Conservation (phyloP, 2,797 vertebrate species). For the Sebastes glaucus region DNA sequence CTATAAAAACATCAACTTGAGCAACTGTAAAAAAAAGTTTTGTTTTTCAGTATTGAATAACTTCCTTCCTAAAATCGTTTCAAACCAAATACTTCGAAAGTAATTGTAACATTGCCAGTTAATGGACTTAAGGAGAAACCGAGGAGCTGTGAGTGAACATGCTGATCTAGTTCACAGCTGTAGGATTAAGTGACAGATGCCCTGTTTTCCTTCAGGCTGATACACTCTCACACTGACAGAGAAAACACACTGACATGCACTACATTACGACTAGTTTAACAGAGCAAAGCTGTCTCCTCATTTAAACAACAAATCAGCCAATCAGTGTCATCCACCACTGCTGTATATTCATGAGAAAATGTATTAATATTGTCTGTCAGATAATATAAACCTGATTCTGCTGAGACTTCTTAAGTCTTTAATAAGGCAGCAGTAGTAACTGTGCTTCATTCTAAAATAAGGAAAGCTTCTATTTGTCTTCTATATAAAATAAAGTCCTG, state of each 20-base stretch:
- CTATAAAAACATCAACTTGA: not conserved
- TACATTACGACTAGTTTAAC: not conserved
- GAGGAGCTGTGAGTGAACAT: not conserved
- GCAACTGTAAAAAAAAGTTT: not conserved
- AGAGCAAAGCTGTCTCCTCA: not conserved
- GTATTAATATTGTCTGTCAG: not conserved
- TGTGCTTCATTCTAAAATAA: not conserved
- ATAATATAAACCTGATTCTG: not conserved
- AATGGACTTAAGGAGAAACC: not conserved
- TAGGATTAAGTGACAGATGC: conserved; percentile 61
- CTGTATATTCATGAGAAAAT: not conserved
- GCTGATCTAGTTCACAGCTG: conserved; percentile 49
- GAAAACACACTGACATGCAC: conserved; percentile 5
- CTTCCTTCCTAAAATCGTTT: not conserved
- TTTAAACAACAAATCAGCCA: not conserved
- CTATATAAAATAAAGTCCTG: not conserved
- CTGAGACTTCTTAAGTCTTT: not conserved
- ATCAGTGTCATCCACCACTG: not conserved
- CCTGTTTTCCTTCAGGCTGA: conserved; percentile 35
- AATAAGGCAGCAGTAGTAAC: not conserved
- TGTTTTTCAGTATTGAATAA: not conserved
- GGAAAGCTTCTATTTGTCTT: not conserved
- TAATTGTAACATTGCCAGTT: too few species aligned
- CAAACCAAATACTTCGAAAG: not conserved
- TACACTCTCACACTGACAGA: not conserved